Conservation (phyloP, 2,797 vertebrate genomes). For the Parauchenoglanis punctatus region DNA sequence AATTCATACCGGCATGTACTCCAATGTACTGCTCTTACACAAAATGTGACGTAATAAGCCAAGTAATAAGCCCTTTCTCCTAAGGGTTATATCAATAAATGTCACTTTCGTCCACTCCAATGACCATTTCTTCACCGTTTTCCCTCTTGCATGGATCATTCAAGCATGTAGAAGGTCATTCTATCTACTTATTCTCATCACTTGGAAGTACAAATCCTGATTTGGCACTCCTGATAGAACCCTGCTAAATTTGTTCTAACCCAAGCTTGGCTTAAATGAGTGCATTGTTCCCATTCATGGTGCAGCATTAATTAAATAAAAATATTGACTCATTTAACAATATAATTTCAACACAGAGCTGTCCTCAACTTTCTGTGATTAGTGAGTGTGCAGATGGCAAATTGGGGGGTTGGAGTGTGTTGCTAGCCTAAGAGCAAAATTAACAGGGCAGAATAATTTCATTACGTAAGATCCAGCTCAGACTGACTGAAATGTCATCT, state of each 20-base stretch:
- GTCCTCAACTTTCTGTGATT: not conserved
- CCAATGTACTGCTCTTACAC: not conserved
- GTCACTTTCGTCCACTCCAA: not conserved
- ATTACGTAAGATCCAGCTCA: slow-evolving; percentile 61
- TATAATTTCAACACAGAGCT: slow-evolving; percentile 20
- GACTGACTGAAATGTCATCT: slow-evolving; percentile 25
- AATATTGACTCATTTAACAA: slow-evolving; percentile 18
- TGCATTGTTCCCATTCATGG: not conserved
- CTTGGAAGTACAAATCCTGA: not conserved
- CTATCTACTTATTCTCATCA: not conserved
- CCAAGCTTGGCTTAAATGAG: not conserved
- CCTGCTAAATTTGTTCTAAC: not conserved
- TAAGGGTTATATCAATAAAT: not conserved
- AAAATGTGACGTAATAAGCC: not conserved
- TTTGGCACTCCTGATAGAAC: not conserved
- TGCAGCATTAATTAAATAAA: not conserved
- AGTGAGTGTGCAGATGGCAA: not conserved
- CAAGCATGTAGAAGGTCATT: not conserved
- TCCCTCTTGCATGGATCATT: not conserved
- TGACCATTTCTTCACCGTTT: not conserved
- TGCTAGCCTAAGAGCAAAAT: slow-evolving; percentile 46
- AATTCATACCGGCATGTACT: not conserved
- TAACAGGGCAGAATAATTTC: slow-evolving; percentile 60
- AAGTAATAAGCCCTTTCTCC: not conserved
- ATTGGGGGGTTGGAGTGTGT: slow-evolving; percentile 15